Conservation (phyloP, 2,888 invertebrate genomes). For the Pollenia angustigena region DNA sequence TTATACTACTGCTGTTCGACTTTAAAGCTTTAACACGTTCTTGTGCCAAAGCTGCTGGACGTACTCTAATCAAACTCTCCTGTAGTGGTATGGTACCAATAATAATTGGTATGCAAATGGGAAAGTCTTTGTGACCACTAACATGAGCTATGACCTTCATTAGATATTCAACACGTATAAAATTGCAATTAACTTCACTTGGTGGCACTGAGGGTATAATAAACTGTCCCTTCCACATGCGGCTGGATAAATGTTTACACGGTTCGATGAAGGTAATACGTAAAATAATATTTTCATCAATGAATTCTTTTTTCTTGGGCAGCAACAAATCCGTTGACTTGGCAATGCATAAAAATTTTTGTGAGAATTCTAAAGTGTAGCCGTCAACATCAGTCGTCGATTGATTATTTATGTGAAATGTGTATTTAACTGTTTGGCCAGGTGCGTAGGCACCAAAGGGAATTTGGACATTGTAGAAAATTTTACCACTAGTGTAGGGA, state of each 20-base stretch:
- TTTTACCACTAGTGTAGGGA: slow-evolving; percentile 73
- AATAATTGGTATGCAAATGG: slow-evolving; percentile 73
- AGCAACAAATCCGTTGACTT: slow-evolving; percentile 72
- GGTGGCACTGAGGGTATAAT: slow-evolving; percentile 75
- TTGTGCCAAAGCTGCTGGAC: slow-evolving; percentile 72
- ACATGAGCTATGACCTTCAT: slow-evolving; percentile 71
- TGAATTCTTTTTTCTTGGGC: slow-evolving; percentile 63
- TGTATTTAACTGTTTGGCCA: slow-evolving; percentile 76
- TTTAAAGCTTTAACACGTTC: slow-evolving; percentile 57
- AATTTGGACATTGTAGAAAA: slow-evolving; percentile 75
- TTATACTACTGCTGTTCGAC: slow-evolving; percentile 65
- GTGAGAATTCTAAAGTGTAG: slow-evolving; percentile 67
- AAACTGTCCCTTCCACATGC: slow-evolving; percentile 73
- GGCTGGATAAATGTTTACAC: slow-evolving; percentile 73
- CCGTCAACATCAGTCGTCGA: slow-evolving; percentile 73
- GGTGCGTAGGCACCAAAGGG: slow-evolving; percentile 77
- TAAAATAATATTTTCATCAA: slow-evolving; percentile 61
- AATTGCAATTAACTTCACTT: slow-evolving; percentile 67
- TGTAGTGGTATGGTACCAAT: slow-evolving; percentile 77
- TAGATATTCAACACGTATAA: slow-evolving; percentile 73
- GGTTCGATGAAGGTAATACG: slow-evolving; percentile 59
- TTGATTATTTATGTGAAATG: slow-evolving; percentile 76
- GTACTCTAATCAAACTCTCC: slow-evolving; percentile 65
- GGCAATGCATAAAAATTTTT: slow-evolving; percentile 75
- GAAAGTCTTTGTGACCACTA: slow-evolving; percentile 68